A percentile compares a stretch with the other conserved stretches of the same genome.
Evolutionary conservation across 1,140 invertebrate genomes (phyloP).

Genomic region (Eciton burchellii): DNA sequence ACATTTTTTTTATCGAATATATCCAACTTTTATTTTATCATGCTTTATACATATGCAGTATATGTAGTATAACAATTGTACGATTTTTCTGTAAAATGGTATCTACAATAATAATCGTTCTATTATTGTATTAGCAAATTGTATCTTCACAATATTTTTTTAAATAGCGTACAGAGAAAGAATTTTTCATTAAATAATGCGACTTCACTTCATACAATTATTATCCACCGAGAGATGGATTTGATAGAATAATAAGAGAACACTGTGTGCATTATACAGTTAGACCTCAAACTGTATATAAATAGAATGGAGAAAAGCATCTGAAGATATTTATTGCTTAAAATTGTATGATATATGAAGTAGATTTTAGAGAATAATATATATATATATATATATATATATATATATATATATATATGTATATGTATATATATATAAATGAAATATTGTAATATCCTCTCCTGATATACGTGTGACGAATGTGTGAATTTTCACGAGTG

Average conservation of each 20-base stretch:
- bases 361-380: conserved; percentile 56
- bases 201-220: conserved; percentile 33
- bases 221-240: conserved; percentile 58
- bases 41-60: background rate
- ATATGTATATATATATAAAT: too few species aligned
- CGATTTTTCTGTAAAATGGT: conserved; percentile 45
- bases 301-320: conserved; percentile 47
- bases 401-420: conserved; percentile 29
- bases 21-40: background rate
- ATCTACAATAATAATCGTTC: conserved; percentile 55
- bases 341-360: conserved; percentile 60
- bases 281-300: conserved; percentile 73
- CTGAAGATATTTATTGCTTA: conserved; percentile 61
- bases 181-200: conserved; percentile 37
- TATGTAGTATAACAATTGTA: conserved; percentile 43
- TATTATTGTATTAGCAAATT: conserved; percentile 59
- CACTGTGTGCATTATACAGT: conserved; percentile 53
- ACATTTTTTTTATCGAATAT: conserved; percentile 1
- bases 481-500: conserved; percentile 44
- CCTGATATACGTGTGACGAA: conserved; percentile 41
- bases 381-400: conserved; percentile 34
- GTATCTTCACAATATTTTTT: conserved; percentile 67
- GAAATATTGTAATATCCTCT: conserved; percentile 65
- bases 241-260: conserved; percentile 59
- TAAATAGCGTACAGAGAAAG: conserved; percentile 47